These are phyloP conservation scores for Platyscapa corneri DNA, from an alignment of 1,140 invertebrate species.

Conservation along the genomic window DNA sequence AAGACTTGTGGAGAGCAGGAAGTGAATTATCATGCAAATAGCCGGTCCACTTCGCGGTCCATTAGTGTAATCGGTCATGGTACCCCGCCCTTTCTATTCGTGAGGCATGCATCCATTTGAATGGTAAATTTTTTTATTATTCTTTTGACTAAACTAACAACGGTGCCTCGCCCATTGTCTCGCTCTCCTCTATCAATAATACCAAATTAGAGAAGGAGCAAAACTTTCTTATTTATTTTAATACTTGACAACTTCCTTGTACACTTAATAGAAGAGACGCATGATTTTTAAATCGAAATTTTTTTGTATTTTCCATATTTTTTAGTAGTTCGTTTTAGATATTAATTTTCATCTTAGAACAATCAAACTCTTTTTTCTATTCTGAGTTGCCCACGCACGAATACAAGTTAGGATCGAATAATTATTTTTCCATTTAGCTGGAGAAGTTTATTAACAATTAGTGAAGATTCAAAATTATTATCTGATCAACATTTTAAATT, in stretches of 20 bases:
- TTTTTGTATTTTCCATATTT: not conserved
- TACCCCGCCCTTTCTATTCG: constrained; percentile 35
- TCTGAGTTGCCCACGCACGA: no score
- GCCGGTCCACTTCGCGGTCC: constrained; percentile 59
- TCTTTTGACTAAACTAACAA: constrained; percentile 4
- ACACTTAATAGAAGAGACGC: not conserved
- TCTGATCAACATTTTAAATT: no score
- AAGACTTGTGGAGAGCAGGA: constrained; percentile 43
- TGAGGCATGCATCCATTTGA: constrained; percentile 60
- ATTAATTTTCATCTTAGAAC: no score
- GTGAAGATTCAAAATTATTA: no score
- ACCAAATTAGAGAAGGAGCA: not conserved
- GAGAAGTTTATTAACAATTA: no score
- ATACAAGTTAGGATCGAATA: no score
- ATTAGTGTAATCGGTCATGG: constrained; percentile 63
- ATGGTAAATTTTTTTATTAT: constrained; percentile 57
- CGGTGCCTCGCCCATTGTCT: no score
- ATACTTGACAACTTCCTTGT: not conserved
- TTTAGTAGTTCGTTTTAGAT: no score
- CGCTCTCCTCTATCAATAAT: constrained; percentile 46
- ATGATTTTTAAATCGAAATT: not conserved
- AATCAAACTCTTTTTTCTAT: no score
- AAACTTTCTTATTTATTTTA: constrained; percentile 14
- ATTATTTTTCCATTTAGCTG: no score
- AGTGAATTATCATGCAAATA: constrained; percentile 64